Evolutionary conservation across 53 echinoderm and acorn worm genomes (phyloP), one percentile per base, ranked within the genome.

Genomic region (Crossaster papposus): DNA sequence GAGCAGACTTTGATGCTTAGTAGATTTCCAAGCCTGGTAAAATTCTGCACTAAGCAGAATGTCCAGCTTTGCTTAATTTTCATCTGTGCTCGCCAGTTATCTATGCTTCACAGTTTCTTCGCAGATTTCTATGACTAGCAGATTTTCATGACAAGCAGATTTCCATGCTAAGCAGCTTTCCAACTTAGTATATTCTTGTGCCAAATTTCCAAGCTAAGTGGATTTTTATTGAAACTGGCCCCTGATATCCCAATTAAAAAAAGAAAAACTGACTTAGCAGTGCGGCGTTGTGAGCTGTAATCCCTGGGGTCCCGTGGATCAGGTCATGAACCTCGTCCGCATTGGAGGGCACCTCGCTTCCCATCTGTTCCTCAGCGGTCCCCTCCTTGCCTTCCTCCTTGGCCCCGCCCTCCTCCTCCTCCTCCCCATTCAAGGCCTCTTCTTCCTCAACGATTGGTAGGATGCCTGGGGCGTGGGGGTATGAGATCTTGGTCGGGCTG

Each of bases 291-390:
- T 97, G 95, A 3, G 93, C 52, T 10, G 96, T 93, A 18, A 96
- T 68, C n/a, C 93, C 94, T 24, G 91, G 65, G 1, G 62, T 80
- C 24, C 88, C 87, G 35, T 64, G 78, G 58, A 86, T 87, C 68
- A 96, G 34, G 44, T 97, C 98, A 62, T 96, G 95, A 3, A 94
- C 92, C 81, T 97, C 98, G 79, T 97, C 98, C 24, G 95, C 94
- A 24, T 97, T 94, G 33, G 95, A 94, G 38, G 90, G 78, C 23
- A 91, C 90, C 38, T 96, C 96, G 51, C 93, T 95, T 31, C 91
- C 78, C 2, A 72, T 55, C 20, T 77, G 82, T 4, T 93, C 94
- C 50, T 94, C 91, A 1, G 70, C 44, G 10, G 55, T 72, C 14
- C 77, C 75, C 6, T 80, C 78, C 17, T 78, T 75, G 36, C 63